Evolutionary conservation across 2,113 vertebrate genomes (phyloP).

Genomic region (Muscicapa adusta): DNA sequence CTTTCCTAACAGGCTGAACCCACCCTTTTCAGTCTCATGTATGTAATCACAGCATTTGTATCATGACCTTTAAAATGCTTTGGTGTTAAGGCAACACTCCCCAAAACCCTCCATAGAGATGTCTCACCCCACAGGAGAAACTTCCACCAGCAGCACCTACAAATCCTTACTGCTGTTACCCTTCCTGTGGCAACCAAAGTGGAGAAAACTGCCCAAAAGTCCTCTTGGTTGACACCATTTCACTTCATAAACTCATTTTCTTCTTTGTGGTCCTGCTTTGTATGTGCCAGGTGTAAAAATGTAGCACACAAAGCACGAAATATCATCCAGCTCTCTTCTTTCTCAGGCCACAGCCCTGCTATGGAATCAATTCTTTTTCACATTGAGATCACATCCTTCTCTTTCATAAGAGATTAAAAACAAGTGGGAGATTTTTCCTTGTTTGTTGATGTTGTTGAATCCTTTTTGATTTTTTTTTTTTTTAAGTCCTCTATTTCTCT

Average conservation of each 20-base stretch:
- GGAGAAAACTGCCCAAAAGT: neutral
- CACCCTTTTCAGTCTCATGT: neutral
- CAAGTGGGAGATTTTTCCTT: neutral
- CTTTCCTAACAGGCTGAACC: neutral
- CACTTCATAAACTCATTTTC: neutral
- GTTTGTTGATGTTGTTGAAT: neutral
- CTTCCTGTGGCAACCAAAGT: neutral
- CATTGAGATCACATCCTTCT: neutral
- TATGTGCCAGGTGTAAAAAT: fast-evolving
- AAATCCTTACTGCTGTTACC: neutral
- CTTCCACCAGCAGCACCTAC: neutral
- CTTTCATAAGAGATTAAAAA: neutral
- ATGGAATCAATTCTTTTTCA: neutral
- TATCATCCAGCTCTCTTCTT: neutral
- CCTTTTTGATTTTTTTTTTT: neutral
- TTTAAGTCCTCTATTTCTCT: neutral
- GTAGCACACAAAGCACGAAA: neutral
- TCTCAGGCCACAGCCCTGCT: neutral
- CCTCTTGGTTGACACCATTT: neutral
- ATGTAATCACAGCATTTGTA: neutral
- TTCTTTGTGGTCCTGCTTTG: neutral
- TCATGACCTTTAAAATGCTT: neutral
- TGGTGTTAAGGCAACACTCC: neutral
- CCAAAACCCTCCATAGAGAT: neutral
- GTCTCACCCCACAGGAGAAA: neutral